These are phyloP conservation scores for Volucella inflata DNA, from an alignment of 2,888 invertebrate genomes.

Conservation along the genomic window DNA sequence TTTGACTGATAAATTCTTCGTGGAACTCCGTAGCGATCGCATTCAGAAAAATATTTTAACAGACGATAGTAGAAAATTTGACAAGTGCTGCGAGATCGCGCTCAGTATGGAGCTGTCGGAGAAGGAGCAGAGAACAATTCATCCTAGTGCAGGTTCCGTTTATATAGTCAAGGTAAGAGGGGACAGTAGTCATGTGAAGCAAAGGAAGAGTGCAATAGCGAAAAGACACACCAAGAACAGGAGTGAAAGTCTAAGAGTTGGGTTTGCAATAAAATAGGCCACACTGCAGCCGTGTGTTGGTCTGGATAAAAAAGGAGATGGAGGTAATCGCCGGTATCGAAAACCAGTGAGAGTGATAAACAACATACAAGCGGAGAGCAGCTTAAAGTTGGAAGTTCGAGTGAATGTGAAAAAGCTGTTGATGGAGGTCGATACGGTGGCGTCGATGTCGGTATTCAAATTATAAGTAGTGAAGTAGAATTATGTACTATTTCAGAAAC, in stretches of 20 bases:
- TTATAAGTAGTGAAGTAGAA: not conserved
- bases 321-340: constrained; percentile 12
- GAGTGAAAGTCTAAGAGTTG: constrained; percentile 26
- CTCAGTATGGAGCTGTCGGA: constrained; percentile 39
- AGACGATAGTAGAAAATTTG: too few relatives aligned
- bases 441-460: too few relatives aligned
- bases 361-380: too few relatives aligned
- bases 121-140: constrained; percentile 27
- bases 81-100: too few relatives aligned
- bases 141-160: not conserved
- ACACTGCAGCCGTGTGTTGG: constrained; percentile 27
- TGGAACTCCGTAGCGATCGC: too few relatives aligned
- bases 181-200: not conserved
- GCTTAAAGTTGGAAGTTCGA: too few relatives aligned
- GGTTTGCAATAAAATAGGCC: constrained; percentile 31
- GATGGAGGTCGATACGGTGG: too few relatives aligned
- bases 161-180: constrained; percentile 13
- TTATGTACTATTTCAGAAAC: constrained; percentile 10
- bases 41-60: too few relatives aligned
- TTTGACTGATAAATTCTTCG: too few relatives aligned
- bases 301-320: not conserved
- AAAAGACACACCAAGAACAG: not conserved
- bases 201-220: constrained; percentile 13
- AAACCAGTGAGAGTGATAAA: not conserved
- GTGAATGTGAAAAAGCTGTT: too few relatives aligned